phyloP scores from a whole-genome alignment of 2,888 invertebrate species.

The Rhagophthalmus giganteus region DNA sequence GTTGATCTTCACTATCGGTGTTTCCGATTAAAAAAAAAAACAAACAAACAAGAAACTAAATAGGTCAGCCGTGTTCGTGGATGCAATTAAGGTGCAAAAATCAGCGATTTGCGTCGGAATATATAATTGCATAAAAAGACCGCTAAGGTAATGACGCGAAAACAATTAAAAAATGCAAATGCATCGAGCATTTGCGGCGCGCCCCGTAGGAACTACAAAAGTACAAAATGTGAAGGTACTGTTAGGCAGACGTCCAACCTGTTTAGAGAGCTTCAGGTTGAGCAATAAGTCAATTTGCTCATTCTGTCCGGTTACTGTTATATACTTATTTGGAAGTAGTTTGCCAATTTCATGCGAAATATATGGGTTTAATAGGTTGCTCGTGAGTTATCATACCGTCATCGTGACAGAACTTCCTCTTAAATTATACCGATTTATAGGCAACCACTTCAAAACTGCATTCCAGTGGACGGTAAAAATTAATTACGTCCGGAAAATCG shows the following conservation, averaged over 20 bases:
- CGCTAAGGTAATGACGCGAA: too few species aligned
- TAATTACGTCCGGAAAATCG: too few species aligned
- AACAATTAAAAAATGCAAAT: conserved; percentile 5
- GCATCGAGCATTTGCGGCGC: conserved; percentile 4
- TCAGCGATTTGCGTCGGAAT: too few species aligned
- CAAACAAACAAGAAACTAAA: too few species aligned
- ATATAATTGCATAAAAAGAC: too few species aligned
- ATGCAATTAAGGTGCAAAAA: too few species aligned
- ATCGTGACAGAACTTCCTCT: conserved; percentile 16
- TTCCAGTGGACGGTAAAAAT: too few species aligned
- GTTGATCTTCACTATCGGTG: too few species aligned
- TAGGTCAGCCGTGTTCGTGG: too few species aligned
- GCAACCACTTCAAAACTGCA: too few species aligned
- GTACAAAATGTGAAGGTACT: conserved; percentile 24
- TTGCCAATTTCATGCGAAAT: conserved; percentile 32
- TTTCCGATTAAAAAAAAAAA: too few species aligned
- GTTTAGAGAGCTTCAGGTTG: conserved; percentile 22
- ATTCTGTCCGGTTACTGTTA: conserved; percentile 28
- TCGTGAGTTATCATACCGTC: conserved; percentile 22
- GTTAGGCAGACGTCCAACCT: conserved; percentile 26
- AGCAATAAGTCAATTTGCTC: conserved; percentile 29
- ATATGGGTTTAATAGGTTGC: conserved; percentile 21
- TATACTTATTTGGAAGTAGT: conserved; percentile 31
- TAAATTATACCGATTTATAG: conserved; percentile 14
- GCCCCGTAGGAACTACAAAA: conserved; percentile 7